Conservation (phyloP, 2,888 invertebrate species). For the Gasteruption jaculator region DNA sequence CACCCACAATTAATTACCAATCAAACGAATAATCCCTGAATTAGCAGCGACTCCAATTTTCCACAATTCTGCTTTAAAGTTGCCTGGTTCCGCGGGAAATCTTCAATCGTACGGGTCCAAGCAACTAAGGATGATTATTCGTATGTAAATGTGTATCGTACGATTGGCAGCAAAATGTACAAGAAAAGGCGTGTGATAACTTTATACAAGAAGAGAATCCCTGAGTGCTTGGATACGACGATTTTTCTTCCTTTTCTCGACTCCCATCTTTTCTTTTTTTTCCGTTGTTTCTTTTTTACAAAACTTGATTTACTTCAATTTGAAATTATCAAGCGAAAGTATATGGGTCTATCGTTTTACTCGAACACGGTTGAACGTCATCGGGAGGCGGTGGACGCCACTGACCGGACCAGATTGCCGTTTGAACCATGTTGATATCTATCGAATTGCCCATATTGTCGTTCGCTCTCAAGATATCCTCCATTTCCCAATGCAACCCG, state of each 20-base stretch:
- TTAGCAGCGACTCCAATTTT: conserved; percentile 13
- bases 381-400: conserved; percentile 43
- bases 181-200: conserved; percentile 38
- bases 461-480: conserved; percentile 30
- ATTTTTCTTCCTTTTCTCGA: conserved; percentile 8
- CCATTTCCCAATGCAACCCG: conserved; percentile 44
- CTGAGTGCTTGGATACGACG: conserved; percentile 23
- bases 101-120: conserved; percentile 26
- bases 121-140: conserved; percentile 27
- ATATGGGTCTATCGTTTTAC: conserved; percentile 46
- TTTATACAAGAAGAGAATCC: conserved; percentile 37
- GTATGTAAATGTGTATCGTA: no score
- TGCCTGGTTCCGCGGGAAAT: conserved; percentile 17
- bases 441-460: conserved; percentile 28
- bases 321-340: conserved; percentile 37
- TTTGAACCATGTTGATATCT: conserved; percentile 34
- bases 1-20: not conserved
- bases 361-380: conserved; percentile 48
- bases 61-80: conserved; percentile 26
- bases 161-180: conserved; percentile 40
- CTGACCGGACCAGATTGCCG: conserved; percentile 41
- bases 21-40: conserved; percentile 4
- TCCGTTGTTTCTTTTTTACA: not conserved
- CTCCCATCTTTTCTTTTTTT: not conserved
- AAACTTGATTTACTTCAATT: not conserved